Evolutionary conservation across 2,113 vertebrate species (phyloP).

Genomic region (Rhinolophus sinicus): DNA sequence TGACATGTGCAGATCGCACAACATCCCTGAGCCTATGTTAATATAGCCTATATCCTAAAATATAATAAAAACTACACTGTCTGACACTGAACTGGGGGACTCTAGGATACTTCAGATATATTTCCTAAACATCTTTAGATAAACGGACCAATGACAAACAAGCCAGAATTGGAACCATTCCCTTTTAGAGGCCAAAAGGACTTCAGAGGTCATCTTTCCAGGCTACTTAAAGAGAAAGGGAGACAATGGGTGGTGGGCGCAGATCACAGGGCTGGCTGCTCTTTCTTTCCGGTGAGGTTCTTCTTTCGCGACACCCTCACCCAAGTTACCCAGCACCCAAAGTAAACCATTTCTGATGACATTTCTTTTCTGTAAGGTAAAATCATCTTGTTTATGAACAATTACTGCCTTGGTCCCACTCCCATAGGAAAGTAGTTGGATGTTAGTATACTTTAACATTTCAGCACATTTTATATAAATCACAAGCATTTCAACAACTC

Average conservation of each 20-base stretch:
- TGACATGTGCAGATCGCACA: not conserved
- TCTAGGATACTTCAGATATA: not conserved
- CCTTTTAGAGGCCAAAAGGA: not conserved
- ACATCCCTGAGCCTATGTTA: not conserved
- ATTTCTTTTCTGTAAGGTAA: conserved; percentile 14
- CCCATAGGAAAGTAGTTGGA: not conserved
- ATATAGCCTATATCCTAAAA: not conserved
- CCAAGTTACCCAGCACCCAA: not conserved
- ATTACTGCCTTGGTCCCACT: not conserved
- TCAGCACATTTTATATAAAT: not conserved
- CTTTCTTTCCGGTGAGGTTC: not conserved
- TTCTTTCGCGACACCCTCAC: not conserved
- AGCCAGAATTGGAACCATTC: not conserved
- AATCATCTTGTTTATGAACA: not conserved
- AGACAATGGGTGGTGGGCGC: not conserved
- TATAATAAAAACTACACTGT: not conserved
- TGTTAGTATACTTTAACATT: not conserved
- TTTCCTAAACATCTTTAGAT: not conserved
- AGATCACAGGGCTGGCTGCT: not conserved
- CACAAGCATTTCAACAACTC: conserved; percentile 1
- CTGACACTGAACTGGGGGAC: not conserved
- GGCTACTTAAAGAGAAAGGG: not conserved
- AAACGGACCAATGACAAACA: not conserved
- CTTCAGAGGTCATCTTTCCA: not conserved
- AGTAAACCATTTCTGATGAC: not conserved